Evolutionary conservation across 2,888 invertebrate species (phyloP).

Genomic region (Tetranychus piercei): DNA sequence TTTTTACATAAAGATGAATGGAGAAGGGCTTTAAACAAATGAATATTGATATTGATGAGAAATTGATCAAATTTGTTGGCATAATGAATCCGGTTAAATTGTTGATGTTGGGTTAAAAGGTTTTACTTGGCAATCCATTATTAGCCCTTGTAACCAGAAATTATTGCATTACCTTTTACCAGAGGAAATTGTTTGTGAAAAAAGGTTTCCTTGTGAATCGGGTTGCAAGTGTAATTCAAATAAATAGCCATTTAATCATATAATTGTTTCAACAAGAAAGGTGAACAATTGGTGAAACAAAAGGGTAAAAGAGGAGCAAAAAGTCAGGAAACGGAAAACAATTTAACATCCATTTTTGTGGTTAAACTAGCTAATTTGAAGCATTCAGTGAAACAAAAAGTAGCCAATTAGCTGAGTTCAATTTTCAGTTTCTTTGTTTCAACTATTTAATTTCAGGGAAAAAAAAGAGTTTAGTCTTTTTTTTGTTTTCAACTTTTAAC

Average conservation of each 20-base stretch:
- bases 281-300: no score
- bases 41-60: not conserved
- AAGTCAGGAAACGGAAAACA: not conserved
- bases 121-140: no score
- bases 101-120: no score
- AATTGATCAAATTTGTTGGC: not conserved
- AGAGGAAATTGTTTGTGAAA: no score
- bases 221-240: no score
- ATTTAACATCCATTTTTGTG: not conserved
- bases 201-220: no score
- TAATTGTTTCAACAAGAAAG: not conserved
- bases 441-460: no score
- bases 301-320: not conserved
- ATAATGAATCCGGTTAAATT: not conserved
- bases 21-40: no score
- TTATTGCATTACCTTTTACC: no score
- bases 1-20: not conserved
- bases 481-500: no score
- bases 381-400: not conserved
- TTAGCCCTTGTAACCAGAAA: no score
- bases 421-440: not conserved
- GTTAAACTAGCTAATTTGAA: not conserved
- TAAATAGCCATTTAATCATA: not conserved
- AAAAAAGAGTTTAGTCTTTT: no score
- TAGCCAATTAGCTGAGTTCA: not conserved